These are phyloP conservation scores for Pseudomyrmex pallidus DNA, from an alignment of 1,140 invertebrate genomes.

Conservation along the genomic window DNA sequence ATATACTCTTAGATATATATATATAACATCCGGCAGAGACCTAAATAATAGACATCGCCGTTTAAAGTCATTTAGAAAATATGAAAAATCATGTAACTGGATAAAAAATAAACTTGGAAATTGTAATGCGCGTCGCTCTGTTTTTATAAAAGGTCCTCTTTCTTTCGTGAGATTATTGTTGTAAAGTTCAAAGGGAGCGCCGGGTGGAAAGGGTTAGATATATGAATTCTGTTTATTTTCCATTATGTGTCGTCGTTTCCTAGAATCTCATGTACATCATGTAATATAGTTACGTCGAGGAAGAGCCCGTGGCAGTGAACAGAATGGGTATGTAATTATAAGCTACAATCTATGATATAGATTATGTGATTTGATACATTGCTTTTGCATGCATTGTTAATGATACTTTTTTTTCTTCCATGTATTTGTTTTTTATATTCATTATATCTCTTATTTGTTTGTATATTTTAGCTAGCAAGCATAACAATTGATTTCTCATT, in stretches of 20 bases:
- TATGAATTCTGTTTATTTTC: constrained; percentile 42
- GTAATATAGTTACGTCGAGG: constrained; percentile 74
- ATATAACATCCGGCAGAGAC: constrained; percentile 81
- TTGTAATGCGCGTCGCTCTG: constrained; percentile 73
- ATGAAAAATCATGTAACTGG: constrained; percentile 79
- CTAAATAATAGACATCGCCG: constrained; percentile 80
- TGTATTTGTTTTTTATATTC: constrained; percentile 73
- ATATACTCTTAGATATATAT: constrained; percentile 83
- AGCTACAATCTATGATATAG: constrained; percentile 80
- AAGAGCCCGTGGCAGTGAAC: constrained; percentile 83
- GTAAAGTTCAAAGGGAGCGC: constrained; percentile 58
- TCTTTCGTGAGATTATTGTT: constrained; percentile 67
- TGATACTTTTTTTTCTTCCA: constrained; percentile 71
- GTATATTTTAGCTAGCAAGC: constrained; percentile 82
- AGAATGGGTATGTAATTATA: constrained; percentile 80
- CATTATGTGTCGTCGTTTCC: constrained; percentile 54
- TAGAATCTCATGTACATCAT: constrained; percentile 70
- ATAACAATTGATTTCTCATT: constrained; percentile 81
- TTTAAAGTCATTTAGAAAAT: constrained; percentile 79
- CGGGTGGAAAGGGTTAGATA: constrained; percentile 49
- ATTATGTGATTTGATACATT: constrained; percentile 84
- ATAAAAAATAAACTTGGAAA: constrained; percentile 77
- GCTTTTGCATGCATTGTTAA: constrained; percentile 83
- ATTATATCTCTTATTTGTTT: constrained; percentile 64
- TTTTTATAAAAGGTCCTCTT: constrained; percentile 76